A percentile compares a stretch with the other conserved stretches of the same genome.
These are phyloP conservation scores for Eupleurogrammus muticus DNA, from an alignment of 2,797 vertebrate genomes.

Conservation along the genomic window DNA sequence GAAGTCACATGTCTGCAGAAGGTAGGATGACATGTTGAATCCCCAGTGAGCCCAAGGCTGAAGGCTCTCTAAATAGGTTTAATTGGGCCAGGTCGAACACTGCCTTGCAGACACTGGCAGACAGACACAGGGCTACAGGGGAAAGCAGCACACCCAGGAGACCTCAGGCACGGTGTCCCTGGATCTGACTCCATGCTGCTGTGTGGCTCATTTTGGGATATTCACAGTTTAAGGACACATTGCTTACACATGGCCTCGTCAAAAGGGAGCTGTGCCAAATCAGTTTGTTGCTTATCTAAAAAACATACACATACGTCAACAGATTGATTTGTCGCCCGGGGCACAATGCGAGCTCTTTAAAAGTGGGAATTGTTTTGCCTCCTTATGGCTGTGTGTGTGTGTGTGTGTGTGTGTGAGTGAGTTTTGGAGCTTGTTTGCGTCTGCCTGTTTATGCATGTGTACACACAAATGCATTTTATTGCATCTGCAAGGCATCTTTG, in stretches of 20 bases:
- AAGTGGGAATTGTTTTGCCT: conserved; percentile 79
- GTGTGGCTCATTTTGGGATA: conserved; percentile 67
- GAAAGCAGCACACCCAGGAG: conserved; percentile 69
- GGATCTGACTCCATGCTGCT: conserved; percentile 52
- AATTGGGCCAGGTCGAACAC: conserved; percentile 72
- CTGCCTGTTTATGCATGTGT: conserved; percentile 54
- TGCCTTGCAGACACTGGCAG: conserved; percentile 65
- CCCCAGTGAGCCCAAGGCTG: conserved; percentile 69
- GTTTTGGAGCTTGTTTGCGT: conserved; percentile 58
- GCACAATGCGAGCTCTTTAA: conserved; percentile 65
- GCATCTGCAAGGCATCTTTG: conserved; percentile 49
- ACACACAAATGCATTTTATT: conserved; percentile 55
- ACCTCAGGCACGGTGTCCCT: conserved; percentile 58
- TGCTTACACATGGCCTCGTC: conserved; percentile 61
- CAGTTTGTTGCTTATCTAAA: conserved; percentile 77
- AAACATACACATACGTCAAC: conserved; percentile 73
- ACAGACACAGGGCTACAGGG: conserved; percentile 66
- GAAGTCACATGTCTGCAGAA: conserved; percentile 69
- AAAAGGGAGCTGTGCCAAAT: conserved; percentile 72
- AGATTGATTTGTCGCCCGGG: conserved; percentile 80
- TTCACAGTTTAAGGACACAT: conserved; percentile 70
- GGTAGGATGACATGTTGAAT: conserved; percentile 69
- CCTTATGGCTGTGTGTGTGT: conserved; percentile 61
- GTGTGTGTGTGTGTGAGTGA: conserved; percentile 61
- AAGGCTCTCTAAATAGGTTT: conserved; percentile 79